Percentiles rank a stretch among this genome's conserved stretches.
These are phyloP conservation scores for Drosophila meridionalis DNA, from an alignment of 2,888 invertebrate genomes.

Conservation along the genomic window DNA sequence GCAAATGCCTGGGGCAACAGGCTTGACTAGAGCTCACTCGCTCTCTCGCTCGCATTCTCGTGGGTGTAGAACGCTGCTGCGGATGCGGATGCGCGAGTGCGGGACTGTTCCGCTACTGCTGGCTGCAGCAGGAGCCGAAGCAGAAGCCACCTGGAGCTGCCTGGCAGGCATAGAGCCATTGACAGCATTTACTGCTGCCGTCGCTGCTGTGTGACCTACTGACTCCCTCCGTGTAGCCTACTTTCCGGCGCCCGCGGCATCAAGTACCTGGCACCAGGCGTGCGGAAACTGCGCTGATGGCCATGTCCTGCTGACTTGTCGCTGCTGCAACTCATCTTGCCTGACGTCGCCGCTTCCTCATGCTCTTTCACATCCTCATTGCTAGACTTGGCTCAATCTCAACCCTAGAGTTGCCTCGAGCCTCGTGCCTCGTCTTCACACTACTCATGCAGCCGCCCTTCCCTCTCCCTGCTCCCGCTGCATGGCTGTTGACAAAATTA, in stretches of 20 bases:
- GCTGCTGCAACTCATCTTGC: conserved; percentile 2
- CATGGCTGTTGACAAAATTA: conserved; percentile 65
- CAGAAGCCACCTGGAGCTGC: conserved; percentile 8
- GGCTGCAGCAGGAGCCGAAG: conserved; percentile 8
- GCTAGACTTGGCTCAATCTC: not conserved
- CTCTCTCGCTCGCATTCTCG: conserved; percentile 10
- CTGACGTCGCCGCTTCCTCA: not conserved
- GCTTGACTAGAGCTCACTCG: conserved; percentile 12
- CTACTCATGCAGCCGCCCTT: not conserved
- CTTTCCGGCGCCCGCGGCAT: conserved; percentile 56
- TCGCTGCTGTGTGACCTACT: conserved; percentile 62
- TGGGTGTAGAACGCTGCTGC: conserved; percentile 29
- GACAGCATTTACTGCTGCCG: conserved; percentile 37
- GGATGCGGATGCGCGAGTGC: conserved; percentile 26
- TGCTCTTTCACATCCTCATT: not conserved
- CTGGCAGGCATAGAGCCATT: conserved; percentile 39
- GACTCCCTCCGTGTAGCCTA: conserved; percentile 63
- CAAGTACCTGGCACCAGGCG: conserved; percentile 26
- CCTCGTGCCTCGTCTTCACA: not conserved
- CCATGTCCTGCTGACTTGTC: conserved; percentile 38
- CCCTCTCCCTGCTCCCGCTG: not conserved
- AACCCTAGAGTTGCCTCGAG: not conserved
- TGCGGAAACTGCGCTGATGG: conserved; percentile 58
- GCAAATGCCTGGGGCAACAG: conserved; percentile 35
- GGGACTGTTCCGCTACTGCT: conserved; percentile 13